Evolutionary conservation across 2,113 vertebrate genomes (phyloP), one percentile per base, ranked within the genome.

Genomic region (Steatornis caripensis): DNA sequence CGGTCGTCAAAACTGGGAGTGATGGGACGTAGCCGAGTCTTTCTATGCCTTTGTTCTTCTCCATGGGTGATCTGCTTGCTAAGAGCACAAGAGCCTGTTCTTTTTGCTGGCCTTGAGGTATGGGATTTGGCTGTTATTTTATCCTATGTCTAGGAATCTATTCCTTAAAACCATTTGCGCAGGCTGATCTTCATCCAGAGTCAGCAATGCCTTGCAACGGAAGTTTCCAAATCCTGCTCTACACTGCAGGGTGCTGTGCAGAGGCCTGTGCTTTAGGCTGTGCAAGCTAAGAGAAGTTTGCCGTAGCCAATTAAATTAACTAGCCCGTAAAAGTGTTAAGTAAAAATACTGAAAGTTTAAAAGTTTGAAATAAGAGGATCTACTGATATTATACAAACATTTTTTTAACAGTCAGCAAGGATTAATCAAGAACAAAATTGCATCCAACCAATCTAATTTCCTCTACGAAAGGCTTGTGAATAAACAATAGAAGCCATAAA

Each of bases 161-260:
- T 46, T 82, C 4, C 23, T 83, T 66, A 79, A 87, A 78, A 71
- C 48, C 0, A 10, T 55, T 46, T 66, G 29, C 8, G 23, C 6
- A 51, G 12, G 16, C 37, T 71, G 34, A 34, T 79, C 57, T 53
- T 66, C 27, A 53, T 80, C 34, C 34, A 54, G 12, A 70, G 10
- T 36, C 34, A 82, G 34, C 29, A 78, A 23, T 12, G 30, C 18
- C 49, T 60, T 87, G 43, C 36, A 78, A 46, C 2, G 46, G 11
- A 75, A 70, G 34, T 70, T 75, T 68, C 23, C 9, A 71, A 37
- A 46, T 51, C 12, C 17, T 43, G 55, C 46, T 58, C 43, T 46
- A 4, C 8, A 9, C 17, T 0, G 0, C 3, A 9, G 0, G 2
- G 5, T 75, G 22, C 21, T 53, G 32, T 34, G 46, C 22, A 83